Base-by-base conservation (phyloP, 1,140 invertebrate genomes). In the Hypothenemus hampei region DNA sequence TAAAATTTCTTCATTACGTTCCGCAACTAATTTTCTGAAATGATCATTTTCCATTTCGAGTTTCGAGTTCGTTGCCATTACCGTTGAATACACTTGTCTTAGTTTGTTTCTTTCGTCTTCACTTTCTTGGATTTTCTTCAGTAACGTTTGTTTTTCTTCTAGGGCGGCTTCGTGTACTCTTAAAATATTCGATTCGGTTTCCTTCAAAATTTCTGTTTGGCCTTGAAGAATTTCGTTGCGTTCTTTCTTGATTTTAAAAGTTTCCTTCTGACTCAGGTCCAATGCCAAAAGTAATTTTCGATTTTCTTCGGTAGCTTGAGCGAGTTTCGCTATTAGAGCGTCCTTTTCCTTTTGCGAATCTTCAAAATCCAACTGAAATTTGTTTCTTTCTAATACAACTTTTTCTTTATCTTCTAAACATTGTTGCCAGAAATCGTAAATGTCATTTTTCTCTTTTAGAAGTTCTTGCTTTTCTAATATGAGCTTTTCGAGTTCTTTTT, bases 61-160 rank as follows among this genome's bases (percentile, higher is more conserved):
- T 51, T 66, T 66, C 0, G 65, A 65, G 45, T 69, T 69, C 6
- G 56, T 60, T 8, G 56, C 58, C 39, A 65, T 61, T 3, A 69
- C 55, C 15, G 60, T 60, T 2, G 56, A 56, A 45, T 70, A 71
- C 2, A 66, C 60, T 21, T 61, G 53, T 37, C 60, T 36, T 23
- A 72, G n/a, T 35, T 59, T 59, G 48, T 69, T 64, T 13, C 43
- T 15, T 57, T 63, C 55, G 39, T 57, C 57, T 43, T 65, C 61
- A 2, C 39, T 22, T n/a, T 31, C 35, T 40, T 65, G 57, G 20
- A 61, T 52, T 18, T 37, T 26, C 26, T 52, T 54, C 11, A 50
- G 11, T 8, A 65, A 44, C 7, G 63, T 59, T 23, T 55, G 60
- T 43, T 60, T 65, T 31, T 58, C 54, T 23, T 55, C 59, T 8